Base-by-base conservation (phyloP, 2,797 vertebrate species). In the Propithecus deckenii region DNA sequence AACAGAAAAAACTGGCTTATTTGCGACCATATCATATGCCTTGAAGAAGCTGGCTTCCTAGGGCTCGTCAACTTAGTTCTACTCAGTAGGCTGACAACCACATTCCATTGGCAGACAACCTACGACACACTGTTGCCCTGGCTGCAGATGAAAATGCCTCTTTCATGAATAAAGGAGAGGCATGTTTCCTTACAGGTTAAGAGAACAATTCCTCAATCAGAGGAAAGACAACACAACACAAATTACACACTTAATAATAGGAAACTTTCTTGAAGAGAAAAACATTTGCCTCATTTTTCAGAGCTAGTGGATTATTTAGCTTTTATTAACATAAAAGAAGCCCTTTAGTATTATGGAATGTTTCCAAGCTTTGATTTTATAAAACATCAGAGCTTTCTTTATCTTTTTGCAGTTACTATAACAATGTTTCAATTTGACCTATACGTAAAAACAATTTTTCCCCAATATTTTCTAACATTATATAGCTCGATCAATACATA, bases 271-370 rank as follows among this genome's bases (percentile, higher is more conserved):
- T 18, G 75, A 22, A 87, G 30, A 86, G 28, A 83, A 15, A 80
- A 65, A 46, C 14, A 43, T 9, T 81, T 63, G 7, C 23, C 85
- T 88, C 61, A 65, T 30, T 92, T 92, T 74, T 88, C 13, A 95
- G 30, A 84, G 17, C 48, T 72, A 23, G 55, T 65, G 14, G 50
- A 63, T 80, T 63, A 50, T 15, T 80, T 92, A 72, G 10, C 32
- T 96, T 92, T 79, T 55, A 41, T 55, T 78, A 84, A 55, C 22
- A 75, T 71, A 75, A 93, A 93, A 46, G 1, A 84, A 90, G 61
- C 14, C 15, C 14, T 80, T 78, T 91, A 12, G 14, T 61, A 35
- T 57, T 67, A 79, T 23, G 79, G 38, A 78, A 71, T 59, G 17
- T 32, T 85, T 94, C 30, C 22, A 55, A 76, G 41, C 41, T 14